Evolutionary conservation across 2,888 invertebrate genomes (phyloP).

Genomic region (Dolichopus griseipennis): DNA sequence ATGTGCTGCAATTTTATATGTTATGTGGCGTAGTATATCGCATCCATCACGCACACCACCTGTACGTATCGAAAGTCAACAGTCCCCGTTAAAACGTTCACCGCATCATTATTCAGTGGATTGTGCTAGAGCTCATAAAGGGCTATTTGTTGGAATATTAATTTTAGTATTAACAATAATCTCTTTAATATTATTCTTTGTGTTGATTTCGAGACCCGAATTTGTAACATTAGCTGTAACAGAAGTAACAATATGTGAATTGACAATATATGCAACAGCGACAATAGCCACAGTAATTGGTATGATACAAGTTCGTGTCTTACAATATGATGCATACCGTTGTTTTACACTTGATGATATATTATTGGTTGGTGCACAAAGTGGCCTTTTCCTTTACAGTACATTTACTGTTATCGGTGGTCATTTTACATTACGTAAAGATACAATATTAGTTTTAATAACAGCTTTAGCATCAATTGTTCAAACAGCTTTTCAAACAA

Average conservation of each 20-base stretch:
- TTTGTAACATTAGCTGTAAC: slow-evolving; percentile 75
- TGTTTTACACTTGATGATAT: slow-evolving; percentile 84
- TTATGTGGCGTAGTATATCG: slow-evolving; percentile 89
- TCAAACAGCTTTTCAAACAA: slow-evolving; percentile 82
- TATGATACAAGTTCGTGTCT: slow-evolving; percentile 75
- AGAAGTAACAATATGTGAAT: slow-evolving; percentile 82
- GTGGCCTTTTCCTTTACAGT: slow-evolving; percentile 88
- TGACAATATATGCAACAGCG: slow-evolving; percentile 76
- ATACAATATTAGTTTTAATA: slow-evolving; percentile 70
- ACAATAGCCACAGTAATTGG: slow-evolving; percentile 79
- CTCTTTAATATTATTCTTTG: slow-evolving; percentile 83
- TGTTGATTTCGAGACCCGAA: slow-evolving; percentile 70
- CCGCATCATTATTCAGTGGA: slow-evolving; percentile 90
- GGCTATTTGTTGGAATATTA: slow-evolving; percentile 81
- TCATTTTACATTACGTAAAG: slow-evolving; percentile 73
- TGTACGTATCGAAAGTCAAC: slow-evolving; percentile 44
- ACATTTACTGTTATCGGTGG: slow-evolving; percentile 91
- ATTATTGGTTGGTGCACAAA: slow-evolving; percentile 83
- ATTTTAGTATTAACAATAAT: slow-evolving; percentile 84
- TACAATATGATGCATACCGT: slow-evolving; percentile 74
- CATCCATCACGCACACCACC: slow-evolving; percentile 51
- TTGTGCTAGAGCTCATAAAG: slow-evolving; percentile 88
- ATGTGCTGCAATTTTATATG: slow-evolving; percentile 90
- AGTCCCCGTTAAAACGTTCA: slow-evolving; percentile 63
- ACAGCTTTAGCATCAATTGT: slow-evolving; percentile 77